Evolutionary conservation across 2,888 invertebrate genomes (phyloP), one percentile per base, ranked within the genome.

Genomic region (Hyppa rectilinea): DNA sequence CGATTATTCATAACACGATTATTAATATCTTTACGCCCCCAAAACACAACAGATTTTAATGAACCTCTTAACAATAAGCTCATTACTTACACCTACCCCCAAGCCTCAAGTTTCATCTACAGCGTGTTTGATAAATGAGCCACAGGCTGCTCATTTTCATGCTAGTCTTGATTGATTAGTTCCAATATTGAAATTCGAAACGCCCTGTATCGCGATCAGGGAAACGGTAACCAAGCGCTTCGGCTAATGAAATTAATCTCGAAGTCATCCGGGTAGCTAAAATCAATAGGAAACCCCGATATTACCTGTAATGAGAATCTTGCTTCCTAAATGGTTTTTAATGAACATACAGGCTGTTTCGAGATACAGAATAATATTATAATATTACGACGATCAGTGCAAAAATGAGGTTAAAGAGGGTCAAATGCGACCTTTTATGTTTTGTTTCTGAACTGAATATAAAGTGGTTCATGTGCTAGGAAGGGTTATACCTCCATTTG

Each of bases 161-260:
- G 84, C 86, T 87, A 85, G 82, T 77, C 87, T 89, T 92, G 92
- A 92, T 93, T 93, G 92, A 93, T 92, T 92, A 89, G 91, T 90
- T 87, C 88, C 89, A 88, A 92, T 92, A 92, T 92, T 92, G 91
- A 91, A 92, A 92, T 92, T 90, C 87, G 88, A 83, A 87, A 85
- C 87, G 59, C 73, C 84, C 85, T 90, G 88, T 90, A 87, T 89
- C 81, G 80, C 74, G 77, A 83, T 85, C 78, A 82, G 75, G 81
- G 80, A 85, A 86, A 84, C 73, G 81, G 82, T 80, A 76, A 87
- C 73, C 84, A 85, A 85, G 81, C 77, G 62, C 67, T 66, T 49
- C 65, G 62, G 67, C 63, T 85, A 87, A 87, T 84, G 75, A 85
- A 82, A 86, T 82, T 79, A 82, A 85, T 82, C 79, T 84, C 36